Percentiles rank a stretch among this genome's conserved stretches.
Evolutionary conservation across 1,140 invertebrate genomes (phyloP).

Genomic region (Philopotamus ludificatus): DNA sequence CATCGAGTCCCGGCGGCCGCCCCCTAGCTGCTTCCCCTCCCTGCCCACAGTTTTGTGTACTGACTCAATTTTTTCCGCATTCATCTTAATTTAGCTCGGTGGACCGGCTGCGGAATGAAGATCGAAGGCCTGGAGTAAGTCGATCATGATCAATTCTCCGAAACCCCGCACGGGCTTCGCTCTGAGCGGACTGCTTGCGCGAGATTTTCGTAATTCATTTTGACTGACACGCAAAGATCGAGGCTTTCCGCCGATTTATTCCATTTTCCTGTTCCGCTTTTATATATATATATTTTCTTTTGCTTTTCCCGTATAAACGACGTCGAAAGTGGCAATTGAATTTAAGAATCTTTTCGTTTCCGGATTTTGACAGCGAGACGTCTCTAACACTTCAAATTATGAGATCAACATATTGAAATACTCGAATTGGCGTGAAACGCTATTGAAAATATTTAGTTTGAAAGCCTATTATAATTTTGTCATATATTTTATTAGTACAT

Average conservation of each 20-base stretch:
- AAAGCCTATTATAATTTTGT: too few species aligned
- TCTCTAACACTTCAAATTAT: too few species aligned
- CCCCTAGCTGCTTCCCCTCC: background rate
- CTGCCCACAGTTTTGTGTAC: conserved; percentile 1
- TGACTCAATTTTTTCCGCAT: conserved; percentile 27
- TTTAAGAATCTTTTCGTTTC: too few species aligned
- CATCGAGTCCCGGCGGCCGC: background rate
- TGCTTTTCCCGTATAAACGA: too few species aligned
- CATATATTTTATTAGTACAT: too few species aligned
- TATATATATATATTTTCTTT: too few species aligned
- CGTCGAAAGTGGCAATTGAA: too few species aligned
- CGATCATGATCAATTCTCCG: conserved; percentile 24
- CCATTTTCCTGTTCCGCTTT: background rate
- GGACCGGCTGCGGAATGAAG: conserved; percentile 9
- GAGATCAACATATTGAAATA: too few species aligned
- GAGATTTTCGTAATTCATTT: background rate
- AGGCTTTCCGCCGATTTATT: background rate
- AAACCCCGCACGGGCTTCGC: background rate
- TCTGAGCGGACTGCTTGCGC: background rate
- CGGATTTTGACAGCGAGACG: too few species aligned
- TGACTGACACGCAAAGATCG: background rate
- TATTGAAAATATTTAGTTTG: too few species aligned
- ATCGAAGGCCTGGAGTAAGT: conserved; percentile 25
- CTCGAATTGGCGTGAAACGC: too few species aligned
- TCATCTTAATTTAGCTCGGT: conserved; percentile 28